Evolutionary conservation across 2,797 vertebrate species (phyloP), one percentile per base, ranked within the genome.

Genomic region (Varecia variegata): DNA sequence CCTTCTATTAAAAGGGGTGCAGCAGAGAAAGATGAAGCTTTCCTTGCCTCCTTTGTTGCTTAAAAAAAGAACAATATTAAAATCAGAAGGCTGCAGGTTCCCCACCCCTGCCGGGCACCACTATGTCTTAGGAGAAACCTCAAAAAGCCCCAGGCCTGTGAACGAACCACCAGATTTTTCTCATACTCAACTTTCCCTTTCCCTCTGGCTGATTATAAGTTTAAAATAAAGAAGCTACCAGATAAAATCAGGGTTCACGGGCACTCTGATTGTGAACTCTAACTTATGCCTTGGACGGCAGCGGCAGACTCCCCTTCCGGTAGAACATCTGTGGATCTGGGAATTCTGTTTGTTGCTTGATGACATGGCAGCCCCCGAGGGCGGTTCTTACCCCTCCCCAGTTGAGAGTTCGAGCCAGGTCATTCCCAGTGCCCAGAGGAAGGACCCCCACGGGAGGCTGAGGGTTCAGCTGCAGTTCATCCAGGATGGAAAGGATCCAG

Each of bases 371-470:
- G 47, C 56, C 70, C n/a, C 38, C 0, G 18, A 40, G 70, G 54
- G 8, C n/a, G 88, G 73, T 60, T 98, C 99, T 99, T 99, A 99
- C 99, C 99, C 99, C 99, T 84, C 99, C 99, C 99, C 99, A 99
- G 99, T 99, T 99, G 98, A 99, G 99, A 67, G 99, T 99, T 95
- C 99, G 99, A 96, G 99, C 99, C 96, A 99, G 99, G 98, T 99
- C 99, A 92, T 99, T 99, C 98, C 99, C 99, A 95, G 99, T 99
- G 96, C 99, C 99, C 98, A 99, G 99, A 17, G 99, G 99, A 99
- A 99, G 99, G 93, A 99, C 99, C 74, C 99, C 99, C 10, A 99
- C 99, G 25, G 99, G 99, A 97, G 99, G 99, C 17, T 99, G 99
- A 35, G 99, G 99, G 97, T 98, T 99, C 98, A 99, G 98, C 79